Conservation (phyloP, 92 coral and sea anemone genomes). For the Zoanthus sansibaricus region DNA sequence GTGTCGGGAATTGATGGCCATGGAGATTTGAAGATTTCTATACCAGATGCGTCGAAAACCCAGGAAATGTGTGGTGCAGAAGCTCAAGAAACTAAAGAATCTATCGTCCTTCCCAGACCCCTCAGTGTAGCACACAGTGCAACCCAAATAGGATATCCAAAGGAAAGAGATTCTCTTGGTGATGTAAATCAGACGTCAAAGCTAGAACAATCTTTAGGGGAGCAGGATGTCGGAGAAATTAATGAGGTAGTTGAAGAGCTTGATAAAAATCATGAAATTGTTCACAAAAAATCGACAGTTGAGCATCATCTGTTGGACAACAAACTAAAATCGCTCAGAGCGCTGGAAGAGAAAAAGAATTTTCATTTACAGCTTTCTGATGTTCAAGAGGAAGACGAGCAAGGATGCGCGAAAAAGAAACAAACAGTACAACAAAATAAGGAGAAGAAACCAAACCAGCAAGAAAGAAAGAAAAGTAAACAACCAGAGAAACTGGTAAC, state of each 20-base stretch:
- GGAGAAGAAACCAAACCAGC: too few species aligned
- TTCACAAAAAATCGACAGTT: too few species aligned
- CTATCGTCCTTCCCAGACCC: background rate
- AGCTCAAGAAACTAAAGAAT: background rate
- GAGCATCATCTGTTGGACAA: too few species aligned
- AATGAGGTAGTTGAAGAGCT: too few species aligned
- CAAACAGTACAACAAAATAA: background rate
- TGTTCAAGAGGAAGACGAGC: too few species aligned
- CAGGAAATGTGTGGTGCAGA: background rate
- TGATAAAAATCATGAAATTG: too few species aligned
- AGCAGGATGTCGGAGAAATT: too few species aligned
- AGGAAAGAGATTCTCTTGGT: background rate
- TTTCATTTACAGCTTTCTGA: too few species aligned
- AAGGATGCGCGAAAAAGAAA: too few species aligned
- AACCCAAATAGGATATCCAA: background rate
- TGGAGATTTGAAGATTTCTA: background rate
- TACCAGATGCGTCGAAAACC: background rate
- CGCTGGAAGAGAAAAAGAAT: too few species aligned
- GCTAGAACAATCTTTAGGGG: background rate
- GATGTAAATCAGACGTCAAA: background rate
- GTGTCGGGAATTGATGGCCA: background rate
- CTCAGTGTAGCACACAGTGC: background rate
- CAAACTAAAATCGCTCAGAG: background rate
- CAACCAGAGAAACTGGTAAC: background rate
- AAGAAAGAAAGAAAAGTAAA: background rate